These are phyloP conservation scores for Danionella dracula DNA, from an alignment of 2,797 vertebrate species.

Conservation along the genomic window DNA sequence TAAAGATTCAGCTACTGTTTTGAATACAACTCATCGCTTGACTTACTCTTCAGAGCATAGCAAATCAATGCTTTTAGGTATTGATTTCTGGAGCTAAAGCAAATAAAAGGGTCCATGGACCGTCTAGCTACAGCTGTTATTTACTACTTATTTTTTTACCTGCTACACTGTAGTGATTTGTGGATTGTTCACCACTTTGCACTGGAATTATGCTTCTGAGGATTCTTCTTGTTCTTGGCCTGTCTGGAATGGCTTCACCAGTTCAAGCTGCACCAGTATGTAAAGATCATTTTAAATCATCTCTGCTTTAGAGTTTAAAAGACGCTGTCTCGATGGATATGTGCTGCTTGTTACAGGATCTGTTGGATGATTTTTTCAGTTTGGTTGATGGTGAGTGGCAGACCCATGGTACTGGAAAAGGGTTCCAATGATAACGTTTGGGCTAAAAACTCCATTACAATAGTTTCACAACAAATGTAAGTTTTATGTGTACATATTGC, in stretches of 20 bases:
- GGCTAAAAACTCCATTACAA: no score
- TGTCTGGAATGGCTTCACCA: constrained; percentile 8
- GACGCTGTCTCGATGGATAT: not conserved
- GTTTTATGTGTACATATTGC: not conserved
- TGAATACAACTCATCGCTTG: no score
- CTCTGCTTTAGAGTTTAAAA: not conserved
- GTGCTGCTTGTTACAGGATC: constrained; percentile 18
- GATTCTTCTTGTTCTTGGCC: constrained; percentile 29
- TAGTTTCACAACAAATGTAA: not conserved
- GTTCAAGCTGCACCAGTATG: constrained; percentile 13
- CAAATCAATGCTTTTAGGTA: constrained; percentile 44
- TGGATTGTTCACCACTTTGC: not conserved
- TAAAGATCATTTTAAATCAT: not conserved
- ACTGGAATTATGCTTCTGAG: constrained; percentile 24
- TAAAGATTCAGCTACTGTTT: no score
- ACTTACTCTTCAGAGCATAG: not conserved
- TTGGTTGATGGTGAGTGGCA: constrained; percentile 21
- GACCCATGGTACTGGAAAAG: no score
- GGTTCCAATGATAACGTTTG: no score
- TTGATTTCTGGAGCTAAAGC: constrained; percentile 46
- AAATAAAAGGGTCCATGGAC: not conserved
- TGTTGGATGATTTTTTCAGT: accelerated
- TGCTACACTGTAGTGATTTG: not conserved
- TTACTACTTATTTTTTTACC: not conserved
- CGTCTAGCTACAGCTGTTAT: not conserved